A percentile compares a stretch with the other conserved stretches of the same genome.
phyloP scores from a whole-genome alignment of 2,888 invertebrate species.

The Pachydiplax longipennis region DNA sequence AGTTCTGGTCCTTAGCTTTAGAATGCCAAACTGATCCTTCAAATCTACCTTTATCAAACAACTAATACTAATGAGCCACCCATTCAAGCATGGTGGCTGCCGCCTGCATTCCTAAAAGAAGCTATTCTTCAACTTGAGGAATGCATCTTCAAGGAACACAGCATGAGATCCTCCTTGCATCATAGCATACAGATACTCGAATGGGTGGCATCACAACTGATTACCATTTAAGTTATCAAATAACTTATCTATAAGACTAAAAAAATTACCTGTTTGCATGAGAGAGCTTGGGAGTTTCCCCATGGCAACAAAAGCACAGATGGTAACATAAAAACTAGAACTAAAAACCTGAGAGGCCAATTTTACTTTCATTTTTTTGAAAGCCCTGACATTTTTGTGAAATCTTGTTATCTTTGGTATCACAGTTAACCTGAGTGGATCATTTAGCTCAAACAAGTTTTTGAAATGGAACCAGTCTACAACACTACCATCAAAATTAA shows the following conservation, averaged over 20 bases:
- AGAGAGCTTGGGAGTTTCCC: not conserved
- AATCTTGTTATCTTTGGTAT: constrained; percentile 1
- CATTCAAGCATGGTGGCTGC: not conserved
- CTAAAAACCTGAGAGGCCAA: not conserved
- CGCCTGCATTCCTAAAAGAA: not conserved
- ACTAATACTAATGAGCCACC: not conserved
- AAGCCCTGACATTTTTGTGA: not conserved
- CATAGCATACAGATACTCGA: not conserved
- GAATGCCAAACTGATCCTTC: too few relatives aligned
- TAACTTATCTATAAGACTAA: not conserved
- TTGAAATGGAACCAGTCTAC: too few relatives aligned
- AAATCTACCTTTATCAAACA: not conserved
- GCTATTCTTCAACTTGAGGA: not conserved
- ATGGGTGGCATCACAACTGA: not conserved
- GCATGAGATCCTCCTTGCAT: not conserved
- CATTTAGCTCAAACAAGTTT: too few relatives aligned
- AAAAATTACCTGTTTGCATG: not conserved
- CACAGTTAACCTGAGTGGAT: not conserved
- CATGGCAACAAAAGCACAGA: not conserved
- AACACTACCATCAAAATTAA: too few relatives aligned
- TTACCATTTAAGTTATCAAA: not conserved
- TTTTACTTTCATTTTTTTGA: not conserved
- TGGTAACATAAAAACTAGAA: not conserved
- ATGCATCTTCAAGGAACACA: not conserved
- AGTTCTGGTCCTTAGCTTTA: too few relatives aligned